A percentile compares a stretch with the other conserved stretches of the same genome.
Conservation (phyloP, 2,797 vertebrate species). For the Natrix natrix region DNA sequence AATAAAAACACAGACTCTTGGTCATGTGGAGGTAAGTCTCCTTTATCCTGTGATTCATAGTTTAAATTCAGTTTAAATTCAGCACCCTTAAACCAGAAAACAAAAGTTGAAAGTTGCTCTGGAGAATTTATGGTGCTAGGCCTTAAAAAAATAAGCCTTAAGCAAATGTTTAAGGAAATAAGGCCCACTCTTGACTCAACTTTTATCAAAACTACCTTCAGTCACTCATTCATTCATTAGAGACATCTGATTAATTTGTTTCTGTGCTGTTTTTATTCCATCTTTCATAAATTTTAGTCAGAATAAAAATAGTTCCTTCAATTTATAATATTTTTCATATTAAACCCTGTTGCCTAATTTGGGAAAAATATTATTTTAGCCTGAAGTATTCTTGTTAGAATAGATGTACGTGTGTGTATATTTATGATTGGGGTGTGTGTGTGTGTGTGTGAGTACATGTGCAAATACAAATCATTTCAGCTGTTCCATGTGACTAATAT, state of each 20-base stretch:
- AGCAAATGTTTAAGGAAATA: too few species aligned
- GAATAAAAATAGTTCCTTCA: neutral
- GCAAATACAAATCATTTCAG: neutral
- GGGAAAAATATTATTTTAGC: neutral
- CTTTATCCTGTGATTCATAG: neutral
- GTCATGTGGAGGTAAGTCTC: neutral
- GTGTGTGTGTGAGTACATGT: too few species aligned
- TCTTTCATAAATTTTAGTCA: neutral
- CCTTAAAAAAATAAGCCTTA: too few species aligned
- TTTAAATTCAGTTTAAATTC: neutral
- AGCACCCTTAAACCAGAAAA: neutral
- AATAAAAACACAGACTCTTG: neutral
- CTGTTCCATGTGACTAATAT: constrained; percentile 2
- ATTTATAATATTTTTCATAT: neutral
- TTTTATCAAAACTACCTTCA: too few species aligned
- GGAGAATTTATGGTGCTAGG: too few species aligned
- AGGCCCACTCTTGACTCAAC: too few species aligned
- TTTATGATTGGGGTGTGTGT: neutral
- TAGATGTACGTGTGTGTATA: neutral
- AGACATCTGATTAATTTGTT: neutral
- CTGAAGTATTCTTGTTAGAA: neutral
- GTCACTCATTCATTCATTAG: too few species aligned
- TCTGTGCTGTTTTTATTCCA: neutral
- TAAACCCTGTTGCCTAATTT: neutral
- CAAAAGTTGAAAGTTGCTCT: too few species aligned